Percentiles rank a stretch among this genome's conserved stretches.
Conservation (phyloP, 2,113 vertebrate species). For the Pangasianodon hypophthalmus region DNA sequence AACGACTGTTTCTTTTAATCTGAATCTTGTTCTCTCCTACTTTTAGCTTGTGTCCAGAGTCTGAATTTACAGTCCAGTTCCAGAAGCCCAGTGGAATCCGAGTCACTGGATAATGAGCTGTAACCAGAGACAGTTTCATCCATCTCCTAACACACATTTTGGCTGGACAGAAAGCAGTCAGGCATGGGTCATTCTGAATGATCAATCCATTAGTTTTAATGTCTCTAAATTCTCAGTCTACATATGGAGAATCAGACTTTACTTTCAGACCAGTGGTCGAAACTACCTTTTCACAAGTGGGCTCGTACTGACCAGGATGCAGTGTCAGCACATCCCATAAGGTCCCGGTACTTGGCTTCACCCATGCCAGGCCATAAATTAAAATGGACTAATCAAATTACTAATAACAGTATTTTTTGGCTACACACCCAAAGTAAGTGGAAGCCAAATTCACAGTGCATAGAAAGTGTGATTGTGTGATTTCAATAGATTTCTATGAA, state of each 20-base stretch:
- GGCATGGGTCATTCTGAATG: slow-evolving; percentile 10
- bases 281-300: background rate
- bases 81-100: background rate
- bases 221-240: background rate
- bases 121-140: slow-evolving; percentile 32
- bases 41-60: background rate
- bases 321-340: background rate
- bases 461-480: background rate
- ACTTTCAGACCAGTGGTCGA: background rate
- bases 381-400: background rate
- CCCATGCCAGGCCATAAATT: background rate
- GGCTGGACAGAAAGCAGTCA: slow-evolving; percentile 17
- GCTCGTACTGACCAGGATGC: background rate
- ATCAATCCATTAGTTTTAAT: slow-evolving; percentile 21
- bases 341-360: background rate
- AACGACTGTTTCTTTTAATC: background rate
- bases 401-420: background rate
- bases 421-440: background rate
- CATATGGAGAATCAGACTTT: background rate
- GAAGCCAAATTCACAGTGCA: background rate
- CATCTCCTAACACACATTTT: slow-evolving; percentile 20
- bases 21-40: background rate
- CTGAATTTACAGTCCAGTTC: slow-evolving; percentile 24
- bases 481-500: background rate
- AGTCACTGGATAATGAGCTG: slow-evolving; percentile 37